Percentiles rank a stretch among this genome's conserved stretches.
phyloP scores from a whole-genome alignment of 2,113 vertebrate species.

The Gobiocypris rarus region DNA sequence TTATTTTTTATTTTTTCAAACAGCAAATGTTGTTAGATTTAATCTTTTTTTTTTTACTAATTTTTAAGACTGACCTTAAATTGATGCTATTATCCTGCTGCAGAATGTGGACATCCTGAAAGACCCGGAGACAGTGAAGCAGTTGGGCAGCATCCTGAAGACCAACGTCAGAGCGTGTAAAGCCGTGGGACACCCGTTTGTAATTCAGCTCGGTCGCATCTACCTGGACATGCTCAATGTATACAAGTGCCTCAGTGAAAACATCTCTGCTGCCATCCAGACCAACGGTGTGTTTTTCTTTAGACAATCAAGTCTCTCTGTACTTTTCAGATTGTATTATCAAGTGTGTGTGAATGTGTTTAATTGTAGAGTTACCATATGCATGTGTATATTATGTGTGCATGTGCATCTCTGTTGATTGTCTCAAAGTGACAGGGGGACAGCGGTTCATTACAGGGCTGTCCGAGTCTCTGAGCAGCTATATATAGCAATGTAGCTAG shows the following conservation, averaged over 20 bases:
- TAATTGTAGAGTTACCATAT: neutral
- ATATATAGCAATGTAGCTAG: constrained; percentile 21
- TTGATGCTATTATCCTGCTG: neutral
- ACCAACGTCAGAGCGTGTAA: constrained; percentile 97
- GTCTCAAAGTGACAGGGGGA: constrained; percentile 2
- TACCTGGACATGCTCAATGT: constrained; percentile 99
- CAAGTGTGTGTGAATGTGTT: neutral
- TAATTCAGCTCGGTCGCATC: constrained; percentile 97
- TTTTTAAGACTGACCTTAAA: neutral
- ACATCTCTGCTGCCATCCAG: constrained; percentile 98
- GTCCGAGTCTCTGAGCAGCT: neutral
- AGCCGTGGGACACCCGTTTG: constrained; percentile 97
- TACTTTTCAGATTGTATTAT: neutral
- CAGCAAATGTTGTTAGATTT: neutral
- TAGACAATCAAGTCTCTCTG: neutral
- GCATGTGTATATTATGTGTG: neutral
- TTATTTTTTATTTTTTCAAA: neutral
- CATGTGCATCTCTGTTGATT: constrained; percentile 14
- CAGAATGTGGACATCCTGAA: constrained; percentile 99
- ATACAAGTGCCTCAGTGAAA: constrained; percentile 99
- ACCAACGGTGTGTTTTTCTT: constrained; percentile 81
- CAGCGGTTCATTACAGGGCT: constrained; percentile 8
- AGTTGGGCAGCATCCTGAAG: constrained; percentile 98
- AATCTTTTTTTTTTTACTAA: neutral
- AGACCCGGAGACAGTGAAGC: constrained; percentile 99